Conservation (phyloP, 2,797 vertebrate genomes). For the Sarcoramphus papa region DNA sequence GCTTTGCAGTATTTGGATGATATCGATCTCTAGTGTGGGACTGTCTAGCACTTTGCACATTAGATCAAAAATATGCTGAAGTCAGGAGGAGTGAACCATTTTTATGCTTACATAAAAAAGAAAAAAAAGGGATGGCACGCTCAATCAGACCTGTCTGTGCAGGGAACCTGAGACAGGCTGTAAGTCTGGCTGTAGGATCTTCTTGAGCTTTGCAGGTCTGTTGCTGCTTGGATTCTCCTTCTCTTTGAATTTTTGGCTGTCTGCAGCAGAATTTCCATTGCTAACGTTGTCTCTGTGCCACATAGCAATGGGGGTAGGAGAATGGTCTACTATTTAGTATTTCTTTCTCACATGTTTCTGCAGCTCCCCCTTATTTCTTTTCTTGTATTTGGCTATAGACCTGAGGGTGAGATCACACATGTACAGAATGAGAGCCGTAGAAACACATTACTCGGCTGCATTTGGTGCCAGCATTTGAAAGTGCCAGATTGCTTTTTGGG, state of each 20-base stretch:
- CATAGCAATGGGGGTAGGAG: background rate
- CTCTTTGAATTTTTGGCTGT: slow-evolving; percentile 4
- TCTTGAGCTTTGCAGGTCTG: background rate
- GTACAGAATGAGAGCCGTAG: background rate
- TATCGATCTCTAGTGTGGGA: background rate
- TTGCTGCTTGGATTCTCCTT: background rate
- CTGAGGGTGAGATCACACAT: slow-evolving; percentile 36
- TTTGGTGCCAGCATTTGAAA: slow-evolving; percentile 29
- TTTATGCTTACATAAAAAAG: background rate
- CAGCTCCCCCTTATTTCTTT: slow-evolving; percentile 27
- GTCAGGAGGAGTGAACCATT: background rate
- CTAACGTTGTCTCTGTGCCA: background rate
- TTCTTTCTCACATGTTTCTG: slow-evolving; percentile 44
- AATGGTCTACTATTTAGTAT: background rate
- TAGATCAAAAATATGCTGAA: background rate
- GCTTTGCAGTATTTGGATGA: background rate
- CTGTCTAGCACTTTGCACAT: background rate
- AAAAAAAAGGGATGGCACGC: background rate
- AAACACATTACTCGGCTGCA: background rate
- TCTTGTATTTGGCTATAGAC: slow-evolving; percentile 34
- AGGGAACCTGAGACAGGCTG: background rate
- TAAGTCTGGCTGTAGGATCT: background rate
- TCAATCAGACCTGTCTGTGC: background rate
- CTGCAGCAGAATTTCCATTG: slow-evolving; percentile 39
- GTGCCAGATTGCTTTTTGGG: background rate